A percentile compares a stretch with the other conserved stretches of the same genome.
Evolutionary conservation across 2,113 vertebrate genomes (phyloP).

Genomic region (Paramisgurnus dabryanus): DNA sequence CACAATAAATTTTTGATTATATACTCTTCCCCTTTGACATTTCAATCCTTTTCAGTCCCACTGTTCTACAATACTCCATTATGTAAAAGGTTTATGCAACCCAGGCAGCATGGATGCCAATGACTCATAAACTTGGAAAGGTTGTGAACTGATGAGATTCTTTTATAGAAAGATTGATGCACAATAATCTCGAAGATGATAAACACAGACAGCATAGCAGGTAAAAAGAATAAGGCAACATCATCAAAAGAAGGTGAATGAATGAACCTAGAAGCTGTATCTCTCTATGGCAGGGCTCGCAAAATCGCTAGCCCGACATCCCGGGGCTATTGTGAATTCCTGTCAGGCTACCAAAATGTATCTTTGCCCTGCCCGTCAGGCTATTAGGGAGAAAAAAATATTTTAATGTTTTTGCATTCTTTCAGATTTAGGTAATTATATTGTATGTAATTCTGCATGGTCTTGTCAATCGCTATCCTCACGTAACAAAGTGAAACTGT

Average conservation of each 20-base stretch:
- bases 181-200: slow-evolving; percentile 44
- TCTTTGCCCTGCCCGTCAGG: no score
- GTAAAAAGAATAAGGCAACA: not conserved
- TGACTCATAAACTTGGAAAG: slow-evolving; percentile 73
- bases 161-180: slow-evolving; percentile 43
- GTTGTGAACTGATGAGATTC: slow-evolving; percentile 65
- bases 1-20: slow-evolving; percentile 74
- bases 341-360: no score
- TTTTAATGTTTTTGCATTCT: no score
- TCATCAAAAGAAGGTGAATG: not conserved
- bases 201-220: slow-evolving; percentile 14
- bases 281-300: not conserved
- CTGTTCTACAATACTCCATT: slow-evolving; percentile 74
- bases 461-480: no score
- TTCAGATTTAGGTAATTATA: no score
- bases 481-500: no score
- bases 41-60: slow-evolving; percentile 71
- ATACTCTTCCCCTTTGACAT: slow-evolving; percentile 67
- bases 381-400: no score
- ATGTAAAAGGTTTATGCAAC: slow-evolving; percentile 79
- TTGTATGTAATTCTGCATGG: no score
- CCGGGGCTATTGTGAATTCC: no score
- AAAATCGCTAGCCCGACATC: no score
- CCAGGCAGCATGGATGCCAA: slow-evolving; percentile 65
- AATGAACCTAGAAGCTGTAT: slow-evolving; percentile 13